Base-by-base conservation (phyloP, 2,113 vertebrate genomes). In the Benitochromis conjunctus region DNA sequence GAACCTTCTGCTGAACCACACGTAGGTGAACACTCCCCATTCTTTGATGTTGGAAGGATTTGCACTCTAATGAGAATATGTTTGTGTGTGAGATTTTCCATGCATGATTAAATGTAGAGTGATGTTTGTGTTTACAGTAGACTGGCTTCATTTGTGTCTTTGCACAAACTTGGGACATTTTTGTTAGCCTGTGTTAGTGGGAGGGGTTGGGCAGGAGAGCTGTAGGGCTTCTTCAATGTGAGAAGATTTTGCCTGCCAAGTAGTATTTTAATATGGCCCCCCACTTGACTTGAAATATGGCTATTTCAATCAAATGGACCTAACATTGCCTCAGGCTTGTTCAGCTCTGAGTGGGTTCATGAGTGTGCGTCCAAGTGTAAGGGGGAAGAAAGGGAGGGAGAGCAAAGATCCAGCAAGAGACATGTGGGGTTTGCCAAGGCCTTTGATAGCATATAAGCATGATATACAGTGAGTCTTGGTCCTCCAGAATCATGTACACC, bases 31-130 rank as follows among this genome's bases (percentile, higher is more conserved):
- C 87, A 7, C 46, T 58, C 56, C 2, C 56, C 83, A 18, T 57
- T 81, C 55, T 41, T 5, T 79, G 36, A 87, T 84, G 86, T 36
- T 88, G 86, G 34, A 80, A n/a, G 91, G 89, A 92, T 93, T 93
- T 91, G 79, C 89, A 83, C 7, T 84, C 7, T 82, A 64, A 89
- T 86, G 10, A 66, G 11, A 24, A 86, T 36, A 71, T 26, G 56
- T 86, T 80, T 62, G 43, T n/a, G 81, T 79, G 55, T 55, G 41
- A 48, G 11, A 31, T 51, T 51, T 19, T 51, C 16, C 7, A 4
- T 51, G 16, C 8, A 18, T 51, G 16, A 55, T 1, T 66, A 60
- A 26, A 26, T 86, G 43, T 14, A 78, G 56, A 48, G 16, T 19
- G 38, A 41, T 66, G 81, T 85, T 53, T 80, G 53, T 58, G 54